phyloP scores from a whole-genome alignment of 2,888 invertebrate genomes.

The Notodonta ziczac region DNA sequence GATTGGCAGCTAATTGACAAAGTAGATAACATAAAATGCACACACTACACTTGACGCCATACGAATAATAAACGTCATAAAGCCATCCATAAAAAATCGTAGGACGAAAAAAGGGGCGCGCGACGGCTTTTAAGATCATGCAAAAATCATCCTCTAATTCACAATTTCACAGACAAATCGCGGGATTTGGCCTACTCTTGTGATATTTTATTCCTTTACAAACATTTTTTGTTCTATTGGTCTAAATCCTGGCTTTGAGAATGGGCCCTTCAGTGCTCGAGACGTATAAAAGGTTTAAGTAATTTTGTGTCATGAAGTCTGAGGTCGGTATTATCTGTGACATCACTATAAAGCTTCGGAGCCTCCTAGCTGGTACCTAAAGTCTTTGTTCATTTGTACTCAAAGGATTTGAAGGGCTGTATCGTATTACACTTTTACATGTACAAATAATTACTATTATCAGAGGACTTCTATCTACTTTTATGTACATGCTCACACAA shows the following conservation, averaged over 20 bases:
- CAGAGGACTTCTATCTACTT: too few relatives aligned
- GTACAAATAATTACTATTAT: too few relatives aligned
- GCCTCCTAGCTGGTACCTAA: neutral
- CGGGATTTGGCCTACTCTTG: constrained; percentile 23
- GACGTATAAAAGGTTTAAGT: constrained; percentile 9
- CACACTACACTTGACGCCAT: neutral
- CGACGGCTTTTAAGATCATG: constrained; percentile 31
- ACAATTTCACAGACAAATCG: constrained; percentile 38
- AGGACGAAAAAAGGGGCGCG: constrained; percentile 6
- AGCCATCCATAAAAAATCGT: constrained; percentile 12
- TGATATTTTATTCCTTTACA: constrained; percentile 19
- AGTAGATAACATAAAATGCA: neutral
- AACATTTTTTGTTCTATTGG: constrained; percentile 26
- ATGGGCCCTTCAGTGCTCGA: constrained; percentile 15
- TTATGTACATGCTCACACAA: too few relatives aligned
- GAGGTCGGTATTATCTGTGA: constrained; percentile 5
- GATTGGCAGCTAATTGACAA: too few relatives aligned
- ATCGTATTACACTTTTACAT: neutral
- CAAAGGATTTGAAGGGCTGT: neutral
- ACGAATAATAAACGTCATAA: constrained; percentile 7
- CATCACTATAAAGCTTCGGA: neutral
- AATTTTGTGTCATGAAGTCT: constrained; percentile 20
- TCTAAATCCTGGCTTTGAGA: constrained; percentile 24
- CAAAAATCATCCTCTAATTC: constrained; percentile 34
- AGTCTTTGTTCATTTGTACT: neutral